A percentile compares a stretch with the other conserved stretches of the same genome.
These are phyloP conservation scores for Heliothis virescens DNA, from an alignment of 1,140 invertebrate genomes.

Conservation along the genomic window DNA sequence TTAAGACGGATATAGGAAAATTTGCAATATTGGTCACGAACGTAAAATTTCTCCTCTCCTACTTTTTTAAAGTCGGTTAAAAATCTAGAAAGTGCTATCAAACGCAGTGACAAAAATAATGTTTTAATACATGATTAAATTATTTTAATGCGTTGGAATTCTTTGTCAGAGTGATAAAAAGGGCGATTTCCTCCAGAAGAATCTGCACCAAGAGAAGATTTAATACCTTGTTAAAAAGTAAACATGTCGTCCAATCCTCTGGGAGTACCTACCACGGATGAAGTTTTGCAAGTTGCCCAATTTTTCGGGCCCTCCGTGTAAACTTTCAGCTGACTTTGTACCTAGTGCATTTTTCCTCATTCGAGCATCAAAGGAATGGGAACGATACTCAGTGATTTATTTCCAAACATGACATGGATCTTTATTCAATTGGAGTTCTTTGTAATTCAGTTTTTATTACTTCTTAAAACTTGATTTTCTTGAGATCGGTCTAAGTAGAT, in stretches of 20 bases:
- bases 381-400: slow-evolving; percentile 10
- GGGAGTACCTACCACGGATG: background rate
- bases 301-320: background rate
- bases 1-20: too few species aligned
- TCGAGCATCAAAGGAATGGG: background rate
- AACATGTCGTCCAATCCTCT: background rate
- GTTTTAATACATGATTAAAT: too few species aligned
- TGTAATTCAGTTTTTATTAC: slow-evolving; percentile 10
- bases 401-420: background rate
- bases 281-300: background rate
- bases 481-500: too few species aligned
- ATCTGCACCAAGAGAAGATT: too few species aligned
- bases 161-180: too few species aligned
- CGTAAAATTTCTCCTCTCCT: too few species aligned
- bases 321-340: background rate
- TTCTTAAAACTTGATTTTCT: background rate
- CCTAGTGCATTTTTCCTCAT: slow-evolving; percentile 17
- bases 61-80: too few species aligned
- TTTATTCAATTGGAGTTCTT: slow-evolving; percentile 25
- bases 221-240: background rate
- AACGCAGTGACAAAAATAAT: too few species aligned
- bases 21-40: too few species aligned
- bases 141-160: too few species aligned
- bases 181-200: too few species aligned
- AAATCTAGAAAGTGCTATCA: too few species aligned